A percentile compares a stretch with the other conserved stretches of the same genome.
Conservation (phyloP, 2,797 vertebrate genomes). For the Arremon aurantiirostris region DNA sequence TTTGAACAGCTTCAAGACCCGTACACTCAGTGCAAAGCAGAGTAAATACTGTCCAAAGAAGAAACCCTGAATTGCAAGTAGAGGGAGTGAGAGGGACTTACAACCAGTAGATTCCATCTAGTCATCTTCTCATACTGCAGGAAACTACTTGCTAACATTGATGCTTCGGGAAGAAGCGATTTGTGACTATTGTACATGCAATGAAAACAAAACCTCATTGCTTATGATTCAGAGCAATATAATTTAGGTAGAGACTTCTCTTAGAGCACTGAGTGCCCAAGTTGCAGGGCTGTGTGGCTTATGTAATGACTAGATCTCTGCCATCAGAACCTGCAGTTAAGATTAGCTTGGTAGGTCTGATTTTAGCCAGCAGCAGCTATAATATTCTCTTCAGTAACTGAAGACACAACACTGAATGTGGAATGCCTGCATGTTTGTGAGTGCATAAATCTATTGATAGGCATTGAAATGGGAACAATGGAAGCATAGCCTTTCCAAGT, state of each 20-base stretch:
- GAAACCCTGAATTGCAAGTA: background rate
- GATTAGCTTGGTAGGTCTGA: slow-evolving; percentile 17
- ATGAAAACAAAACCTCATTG: background rate
- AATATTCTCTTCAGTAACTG: background rate
- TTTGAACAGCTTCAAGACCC: background rate
- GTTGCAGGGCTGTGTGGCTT: background rate
- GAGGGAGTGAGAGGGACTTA: background rate
- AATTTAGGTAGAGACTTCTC: background rate
- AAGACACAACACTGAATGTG: background rate
- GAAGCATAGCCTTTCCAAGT: background rate
- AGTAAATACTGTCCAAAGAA: background rate
- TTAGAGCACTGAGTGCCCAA: background rate
- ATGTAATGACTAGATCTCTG: background rate
- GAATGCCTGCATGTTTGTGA: background rate
- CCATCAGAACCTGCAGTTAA: background rate
- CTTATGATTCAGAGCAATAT: background rate
- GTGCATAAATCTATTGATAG: background rate
- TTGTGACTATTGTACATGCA: background rate
- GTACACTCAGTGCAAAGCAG: background rate
- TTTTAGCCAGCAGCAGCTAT: slow-evolving; percentile 1
- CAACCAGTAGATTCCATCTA: background rate
- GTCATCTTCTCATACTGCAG: background rate
- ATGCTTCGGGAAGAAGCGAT: background rate
- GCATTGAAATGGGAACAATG: background rate
- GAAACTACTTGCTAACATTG: background rate